These are phyloP conservation scores for Drosophila demipolita DNA, from an alignment of 2,888 invertebrate genomes.

Conservation along the genomic window DNA sequence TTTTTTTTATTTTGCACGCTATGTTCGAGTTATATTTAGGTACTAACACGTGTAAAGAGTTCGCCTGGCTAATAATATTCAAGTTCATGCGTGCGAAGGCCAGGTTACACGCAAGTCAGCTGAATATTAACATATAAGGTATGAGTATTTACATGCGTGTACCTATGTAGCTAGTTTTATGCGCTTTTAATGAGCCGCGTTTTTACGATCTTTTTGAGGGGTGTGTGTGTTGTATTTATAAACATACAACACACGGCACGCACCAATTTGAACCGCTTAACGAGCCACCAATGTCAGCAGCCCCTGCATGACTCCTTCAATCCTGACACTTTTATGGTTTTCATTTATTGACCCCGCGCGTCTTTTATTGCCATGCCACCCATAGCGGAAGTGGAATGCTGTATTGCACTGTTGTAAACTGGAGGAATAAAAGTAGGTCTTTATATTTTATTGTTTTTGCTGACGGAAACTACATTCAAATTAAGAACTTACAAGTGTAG, in stretches of 20 bases:
- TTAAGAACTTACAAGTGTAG: not conserved
- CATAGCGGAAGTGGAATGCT: constrained; percentile 50
- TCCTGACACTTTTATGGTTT: constrained; percentile 60
- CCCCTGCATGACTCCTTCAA: constrained; percentile 41
- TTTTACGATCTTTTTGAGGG: constrained; percentile 63
- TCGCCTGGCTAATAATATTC: constrained; percentile 29
- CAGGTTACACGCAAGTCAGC: constrained; percentile 25
- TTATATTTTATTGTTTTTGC: constrained; percentile 37
- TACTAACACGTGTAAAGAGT: constrained; percentile 39
- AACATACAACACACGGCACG: constrained; percentile 68
- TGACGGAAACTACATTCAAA: constrained; percentile 47
- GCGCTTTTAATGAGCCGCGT: constrained; percentile 60
- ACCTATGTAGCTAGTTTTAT: constrained; percentile 46
- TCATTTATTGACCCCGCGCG: constrained; percentile 48
- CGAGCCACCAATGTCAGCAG: constrained; percentile 69
- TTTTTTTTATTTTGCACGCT: constrained; percentile 29
- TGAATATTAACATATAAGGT: constrained; percentile 6
- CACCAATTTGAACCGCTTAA: constrained; percentile 60
- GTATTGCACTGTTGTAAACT: constrained; percentile 12
- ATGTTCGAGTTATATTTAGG: constrained; percentile 20
- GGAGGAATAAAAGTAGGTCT: constrained; percentile 27
- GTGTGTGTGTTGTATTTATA: constrained; percentile 62
- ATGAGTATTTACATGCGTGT: constrained; percentile 22
- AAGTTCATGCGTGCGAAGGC: constrained; percentile 51
- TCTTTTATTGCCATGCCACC: constrained; percentile 60